phyloP scores from a whole-genome alignment of 2,113 vertebrate genomes.

The Pterocles gutturalis region DNA sequence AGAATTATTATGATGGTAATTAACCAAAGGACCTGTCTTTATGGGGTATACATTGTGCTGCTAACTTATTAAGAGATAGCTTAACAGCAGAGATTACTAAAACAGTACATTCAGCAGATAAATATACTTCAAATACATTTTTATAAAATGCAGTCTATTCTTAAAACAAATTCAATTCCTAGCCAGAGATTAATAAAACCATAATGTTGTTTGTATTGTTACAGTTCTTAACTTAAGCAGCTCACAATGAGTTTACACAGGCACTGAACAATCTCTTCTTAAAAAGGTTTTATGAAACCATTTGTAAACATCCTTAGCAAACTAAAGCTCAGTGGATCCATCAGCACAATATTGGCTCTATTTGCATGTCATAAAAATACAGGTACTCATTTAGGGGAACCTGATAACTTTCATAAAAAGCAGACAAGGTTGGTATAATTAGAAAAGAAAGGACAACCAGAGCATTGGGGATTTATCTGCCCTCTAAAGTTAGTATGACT shows the following conservation, averaged over 20 bases:
- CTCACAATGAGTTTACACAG: slow-evolving; percentile 26
- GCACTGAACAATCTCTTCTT: slow-evolving; percentile 5
- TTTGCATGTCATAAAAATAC: slow-evolving; percentile 14
- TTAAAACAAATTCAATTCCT: background rate
- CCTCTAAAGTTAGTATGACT: background rate
- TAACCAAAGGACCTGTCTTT: background rate
- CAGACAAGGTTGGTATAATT: background rate
- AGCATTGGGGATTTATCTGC: background rate
- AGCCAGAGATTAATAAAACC: background rate
- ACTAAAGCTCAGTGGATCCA: background rate
- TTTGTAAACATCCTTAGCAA: slow-evolving; percentile 24
- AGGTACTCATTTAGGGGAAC: background rate
- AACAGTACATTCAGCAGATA: background rate
- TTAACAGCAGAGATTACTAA: background rate
- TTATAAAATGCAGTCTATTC: background rate
- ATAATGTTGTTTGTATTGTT: background rate
- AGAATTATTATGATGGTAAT: background rate
- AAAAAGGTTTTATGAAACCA: slow-evolving; percentile 31
- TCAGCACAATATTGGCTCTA: background rate
- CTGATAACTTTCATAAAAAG: background rate
- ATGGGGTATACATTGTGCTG: background rate
- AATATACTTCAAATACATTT: background rate
- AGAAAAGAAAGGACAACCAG: background rate
- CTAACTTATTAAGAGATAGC: background rate
- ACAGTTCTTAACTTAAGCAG: slow-evolving; percentile 8